Evolutionary conservation across 2,113 vertebrate genomes (phyloP), one percentile per base, ranked within the genome.

Genomic region (Ramphastos sulfuratus): DNA sequence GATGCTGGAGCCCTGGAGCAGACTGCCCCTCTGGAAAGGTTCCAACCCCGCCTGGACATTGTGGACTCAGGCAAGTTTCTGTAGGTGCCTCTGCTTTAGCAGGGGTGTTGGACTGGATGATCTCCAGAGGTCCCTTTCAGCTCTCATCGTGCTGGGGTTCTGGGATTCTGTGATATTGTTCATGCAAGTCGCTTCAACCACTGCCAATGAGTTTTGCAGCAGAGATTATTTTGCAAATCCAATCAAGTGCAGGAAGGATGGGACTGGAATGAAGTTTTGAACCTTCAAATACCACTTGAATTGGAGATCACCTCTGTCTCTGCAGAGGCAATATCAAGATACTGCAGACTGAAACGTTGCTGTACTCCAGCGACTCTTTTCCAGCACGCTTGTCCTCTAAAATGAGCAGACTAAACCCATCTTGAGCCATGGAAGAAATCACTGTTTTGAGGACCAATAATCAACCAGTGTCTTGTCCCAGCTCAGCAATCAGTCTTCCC

Each of bases 261-360:
- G 74, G 56, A 2, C 54, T 7, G 63, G 52, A 15, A 3, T 4
- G 54, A 44, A 24, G 50, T 48, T 48, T 48, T 60, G 80, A 39
- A 30, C 35, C 31, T 77, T 60, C 0, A 0, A 5, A 9, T 4
- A 6, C 25, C 1, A 0, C 66, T 27, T 1, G 20, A 18, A 31
- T 56, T 23, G 73, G 87, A 58, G 54, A 71, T 82, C 76, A 3
- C 39, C 64, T 48, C 81, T 20, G n/a, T 13, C 44, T 13, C 65
- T 1, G 6, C 77, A 5, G 52, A 7, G 70, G 89, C 79, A 13
- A 2, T 9, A 24, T 23, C 2, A 1, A 78, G 61, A 60, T 35
- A 18, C 59, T 39, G 74, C 31, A 16, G 56, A 16, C 58, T n/a
- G 81, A 15, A 39, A 2, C 2, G 33, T 48, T 48, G 44, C 50